Evolutionary conservation across 2,888 invertebrate species (phyloP).

Genomic region (Chaetogeoica ovagalla): DNA sequence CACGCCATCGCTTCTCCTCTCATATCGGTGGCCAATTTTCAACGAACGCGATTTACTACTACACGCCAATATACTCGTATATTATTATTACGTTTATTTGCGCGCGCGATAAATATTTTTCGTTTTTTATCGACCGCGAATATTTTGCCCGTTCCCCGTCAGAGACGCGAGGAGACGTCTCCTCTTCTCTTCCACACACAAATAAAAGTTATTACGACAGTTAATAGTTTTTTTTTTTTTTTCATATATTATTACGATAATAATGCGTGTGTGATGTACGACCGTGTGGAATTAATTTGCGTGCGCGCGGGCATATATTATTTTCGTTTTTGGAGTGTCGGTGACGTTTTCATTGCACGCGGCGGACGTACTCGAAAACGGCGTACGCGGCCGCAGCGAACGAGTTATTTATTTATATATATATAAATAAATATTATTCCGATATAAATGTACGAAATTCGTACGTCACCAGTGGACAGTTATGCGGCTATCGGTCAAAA

Average conservation of each 20-base stretch:
- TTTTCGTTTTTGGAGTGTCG: neutral
- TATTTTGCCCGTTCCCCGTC: neutral
- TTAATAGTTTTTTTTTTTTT: neutral
- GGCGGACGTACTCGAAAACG: constrained; percentile 17
- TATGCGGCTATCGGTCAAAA: too few species aligned
- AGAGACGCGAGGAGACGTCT: too few species aligned
- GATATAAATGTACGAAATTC: too few species aligned
- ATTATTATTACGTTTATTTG: neutral
- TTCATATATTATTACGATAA: too few species aligned
- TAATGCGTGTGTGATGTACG: constrained; percentile 18
- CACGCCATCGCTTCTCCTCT: constrained; percentile 10
- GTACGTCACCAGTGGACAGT: too few species aligned
- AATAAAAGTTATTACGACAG: constrained; percentile 23
- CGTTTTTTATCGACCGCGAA: neutral
- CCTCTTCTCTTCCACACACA: neutral
- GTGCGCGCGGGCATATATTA: neutral
- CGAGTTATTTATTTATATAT: too few species aligned
- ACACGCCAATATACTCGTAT: neutral
- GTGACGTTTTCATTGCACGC: constrained; percentile 25
- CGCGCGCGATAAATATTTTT: too few species aligned
- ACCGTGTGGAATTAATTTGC: neutral
- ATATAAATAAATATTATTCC: too few species aligned
- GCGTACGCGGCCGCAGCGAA: neutral
- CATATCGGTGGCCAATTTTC: constrained; percentile 38
- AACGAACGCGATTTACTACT: neutral